Conservation (phyloP, 2,113 vertebrate species). For the Raja brachyura region DNA sequence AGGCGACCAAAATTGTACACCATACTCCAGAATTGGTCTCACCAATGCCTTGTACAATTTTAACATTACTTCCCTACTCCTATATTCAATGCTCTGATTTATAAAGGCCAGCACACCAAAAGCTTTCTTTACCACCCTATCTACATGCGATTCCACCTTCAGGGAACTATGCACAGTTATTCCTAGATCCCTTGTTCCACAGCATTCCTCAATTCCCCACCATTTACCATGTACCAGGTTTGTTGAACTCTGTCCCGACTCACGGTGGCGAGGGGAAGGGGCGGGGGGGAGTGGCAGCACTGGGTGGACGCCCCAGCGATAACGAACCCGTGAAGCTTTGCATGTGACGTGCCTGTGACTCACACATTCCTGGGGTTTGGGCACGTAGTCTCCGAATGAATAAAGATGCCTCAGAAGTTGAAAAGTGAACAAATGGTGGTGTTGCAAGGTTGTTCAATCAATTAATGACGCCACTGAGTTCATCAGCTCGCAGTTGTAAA, state of each 20-base stretch:
- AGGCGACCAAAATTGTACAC: too few species aligned
- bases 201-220: too few species aligned
- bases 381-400: not conserved
- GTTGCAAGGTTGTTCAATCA: not conserved
- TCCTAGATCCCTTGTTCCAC: too few species aligned
- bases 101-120: too few species aligned
- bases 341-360: not conserved
- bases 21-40: too few species aligned
- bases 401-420: not conserved
- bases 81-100: too few species aligned
- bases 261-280: not conserved
- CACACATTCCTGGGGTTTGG: slow-evolving; percentile 6
- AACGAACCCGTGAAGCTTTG: not conserved
- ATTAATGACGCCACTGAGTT: not conserved
- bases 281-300: not conserved
- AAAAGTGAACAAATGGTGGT: not conserved
- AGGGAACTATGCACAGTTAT: too few species aligned
- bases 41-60: too few species aligned
- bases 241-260: not conserved
- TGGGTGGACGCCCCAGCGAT: not conserved
- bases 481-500: not conserved
- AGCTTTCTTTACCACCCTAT: too few species aligned
- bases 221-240: too few species aligned
- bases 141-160: too few species aligned
- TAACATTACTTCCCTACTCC: too few species aligned